Conservation (phyloP, 1,140 invertebrate species). For the Lordiphosa stackelbergi region DNA sequence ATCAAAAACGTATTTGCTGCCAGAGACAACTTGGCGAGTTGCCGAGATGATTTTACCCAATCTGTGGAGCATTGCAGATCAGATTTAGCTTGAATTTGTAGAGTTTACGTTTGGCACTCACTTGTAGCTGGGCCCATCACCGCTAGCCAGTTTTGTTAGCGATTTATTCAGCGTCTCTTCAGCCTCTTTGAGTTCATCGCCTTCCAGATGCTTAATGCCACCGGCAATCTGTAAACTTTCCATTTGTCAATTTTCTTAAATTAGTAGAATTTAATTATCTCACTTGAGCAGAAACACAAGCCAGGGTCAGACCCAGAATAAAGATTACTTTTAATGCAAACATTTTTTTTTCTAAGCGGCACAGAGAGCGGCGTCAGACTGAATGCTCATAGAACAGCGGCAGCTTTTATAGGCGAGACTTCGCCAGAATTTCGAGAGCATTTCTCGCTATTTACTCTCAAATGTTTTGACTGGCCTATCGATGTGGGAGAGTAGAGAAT, state of each 20-base stretch:
- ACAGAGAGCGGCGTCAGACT: conserved; percentile 3
- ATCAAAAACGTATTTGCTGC: conserved; percentile 18
- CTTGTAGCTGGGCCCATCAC: conserved; percentile 42
- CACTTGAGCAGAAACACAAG: conserved; percentile 5
- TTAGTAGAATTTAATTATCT: neutral
- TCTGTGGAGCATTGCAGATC: conserved; percentile 7
- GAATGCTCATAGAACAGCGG: neutral
- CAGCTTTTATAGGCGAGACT: conserved; percentile 21
- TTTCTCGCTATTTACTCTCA: conserved; percentile 13
- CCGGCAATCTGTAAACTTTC: neutral
- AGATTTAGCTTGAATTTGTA: neutral
- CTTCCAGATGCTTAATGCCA: conserved; percentile 10
- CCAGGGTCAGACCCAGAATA: conserved; percentile 14
- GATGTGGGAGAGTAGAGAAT: neutral
- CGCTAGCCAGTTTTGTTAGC: conserved; percentile 28
- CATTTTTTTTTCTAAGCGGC: conserved; percentile 12
- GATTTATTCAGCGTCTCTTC: conserved; percentile 18
- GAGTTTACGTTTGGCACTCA: conserved; percentile 6
- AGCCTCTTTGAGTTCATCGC: conserved; percentile 28
- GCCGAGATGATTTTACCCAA: conserved; percentile 32
- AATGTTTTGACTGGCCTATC: neutral
- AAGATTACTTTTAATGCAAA: conserved; percentile 21
- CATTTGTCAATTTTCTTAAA: neutral
- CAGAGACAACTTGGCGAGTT: conserved; percentile 30
- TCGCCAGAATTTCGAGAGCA: neutral